phyloP scores from a whole-genome alignment of 2,888 invertebrate genomes.

The Stictocephala bisonia region DNA sequence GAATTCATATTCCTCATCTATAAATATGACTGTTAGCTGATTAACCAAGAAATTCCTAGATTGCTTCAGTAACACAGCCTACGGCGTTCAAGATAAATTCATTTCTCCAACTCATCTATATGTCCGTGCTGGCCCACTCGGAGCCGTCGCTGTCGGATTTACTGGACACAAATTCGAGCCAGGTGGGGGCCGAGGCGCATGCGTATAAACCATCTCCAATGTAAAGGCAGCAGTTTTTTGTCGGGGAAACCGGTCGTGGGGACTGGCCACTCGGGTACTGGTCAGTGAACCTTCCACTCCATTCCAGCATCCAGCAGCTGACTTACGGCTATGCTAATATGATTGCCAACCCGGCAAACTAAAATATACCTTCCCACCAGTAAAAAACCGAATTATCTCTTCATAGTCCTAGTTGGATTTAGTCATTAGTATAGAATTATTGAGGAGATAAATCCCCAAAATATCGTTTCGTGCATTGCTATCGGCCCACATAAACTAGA shows the following conservation, averaged over 20 bases:
- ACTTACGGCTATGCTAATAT: constrained; percentile 37
- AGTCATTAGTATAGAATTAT: constrained; percentile 35
- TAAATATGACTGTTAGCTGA: too few species aligned
- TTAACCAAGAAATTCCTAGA: too few species aligned
- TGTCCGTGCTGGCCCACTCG: too few species aligned
- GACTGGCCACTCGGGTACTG: neutral
- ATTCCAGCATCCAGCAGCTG: constrained; percentile 19
- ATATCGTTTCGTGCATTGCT: constrained; percentile 25
- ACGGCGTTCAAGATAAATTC: too few species aligned
- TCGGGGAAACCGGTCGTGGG: constrained; percentile 37
- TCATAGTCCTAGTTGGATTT: constrained; percentile 37
- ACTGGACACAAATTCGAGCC: constrained; percentile 35
- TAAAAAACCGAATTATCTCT: constrained; percentile 40
- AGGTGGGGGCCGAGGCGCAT: constrained; percentile 11
- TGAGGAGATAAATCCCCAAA: constrained; percentile 18
- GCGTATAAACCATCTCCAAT: constrained; percentile 42
- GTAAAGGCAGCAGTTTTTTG: constrained; percentile 34
- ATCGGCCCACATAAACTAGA: too few species aligned
- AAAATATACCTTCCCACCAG: constrained; percentile 26
- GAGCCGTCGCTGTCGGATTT: too few species aligned
- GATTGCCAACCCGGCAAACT: constrained; percentile 41
- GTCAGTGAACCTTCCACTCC: neutral
- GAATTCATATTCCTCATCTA: too few species aligned
- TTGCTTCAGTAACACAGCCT: too few species aligned
- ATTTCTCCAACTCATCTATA: too few species aligned